Conservation (phyloP, 2,797 vertebrate genomes). For the Cheirogaleus major region DNA sequence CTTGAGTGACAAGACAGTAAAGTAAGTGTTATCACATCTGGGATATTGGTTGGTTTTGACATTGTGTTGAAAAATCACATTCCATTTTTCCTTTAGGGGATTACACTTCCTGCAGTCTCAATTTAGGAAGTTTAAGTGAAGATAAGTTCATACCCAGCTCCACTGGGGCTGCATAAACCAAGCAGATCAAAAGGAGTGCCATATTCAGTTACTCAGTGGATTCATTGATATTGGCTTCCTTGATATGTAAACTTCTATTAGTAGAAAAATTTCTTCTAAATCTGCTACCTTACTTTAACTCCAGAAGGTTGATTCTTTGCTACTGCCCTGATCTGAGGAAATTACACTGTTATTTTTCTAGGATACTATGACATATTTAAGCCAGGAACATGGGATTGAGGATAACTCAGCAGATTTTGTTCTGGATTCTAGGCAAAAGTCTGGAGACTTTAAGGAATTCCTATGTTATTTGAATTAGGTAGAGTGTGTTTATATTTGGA, state of each 20-base stretch:
- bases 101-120: neutral
- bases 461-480: neutral
- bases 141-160: neutral
- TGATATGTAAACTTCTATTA: slow-evolving; percentile 21
- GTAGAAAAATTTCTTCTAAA: slow-evolving; percentile 32
- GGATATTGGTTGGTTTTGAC: slow-evolving; percentile 16
- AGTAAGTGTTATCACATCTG: neutral
- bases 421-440: neutral
- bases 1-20: slow-evolving; percentile 29
- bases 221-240: neutral
- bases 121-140: slow-evolving; percentile 5
- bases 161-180: neutral
- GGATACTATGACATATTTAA: neutral
- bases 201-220: neutral
- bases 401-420: neutral
- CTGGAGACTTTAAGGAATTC: neutral
- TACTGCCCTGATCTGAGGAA: neutral
- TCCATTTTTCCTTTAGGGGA: neutral
- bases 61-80: slow-evolving; percentile 1
- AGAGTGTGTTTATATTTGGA: neutral
- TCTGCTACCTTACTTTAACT: neutral
- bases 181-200: neutral
- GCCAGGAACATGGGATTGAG: neutral
- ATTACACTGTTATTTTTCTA: neutral
- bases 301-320: neutral